These are phyloP conservation scores for Virgularia gustaviana DNA, from an alignment of 92 coral and sea anemone genomes.

Conservation along the genomic window DNA sequence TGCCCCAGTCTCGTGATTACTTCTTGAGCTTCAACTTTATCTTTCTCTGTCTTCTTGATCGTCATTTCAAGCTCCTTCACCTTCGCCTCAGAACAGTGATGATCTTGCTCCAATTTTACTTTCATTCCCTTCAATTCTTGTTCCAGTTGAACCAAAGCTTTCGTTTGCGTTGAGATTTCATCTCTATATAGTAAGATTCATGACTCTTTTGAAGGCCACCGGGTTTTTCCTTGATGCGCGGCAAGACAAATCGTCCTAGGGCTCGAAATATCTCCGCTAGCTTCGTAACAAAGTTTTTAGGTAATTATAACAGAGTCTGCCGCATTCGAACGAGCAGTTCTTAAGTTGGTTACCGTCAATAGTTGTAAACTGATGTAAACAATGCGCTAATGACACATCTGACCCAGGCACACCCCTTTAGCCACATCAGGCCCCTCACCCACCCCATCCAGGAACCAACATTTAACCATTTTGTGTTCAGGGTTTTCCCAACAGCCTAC, in stretches of 20 bases:
- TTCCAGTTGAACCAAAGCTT: conserved; percentile 57
- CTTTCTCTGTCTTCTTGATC: conserved; percentile 41
- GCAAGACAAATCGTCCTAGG: not conserved
- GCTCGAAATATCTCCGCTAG: not conserved
- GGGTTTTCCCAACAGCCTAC: too few species aligned
- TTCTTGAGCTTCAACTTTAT: conserved; percentile 39
- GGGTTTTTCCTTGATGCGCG: not conserved
- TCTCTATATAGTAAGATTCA: conserved; percentile 44
- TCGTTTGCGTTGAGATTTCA: conserved; percentile 62
- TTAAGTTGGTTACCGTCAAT: too few species aligned
- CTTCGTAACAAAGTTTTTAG: too few species aligned
- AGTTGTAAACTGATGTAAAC: too few species aligned
- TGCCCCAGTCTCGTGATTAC: conserved; percentile 40
- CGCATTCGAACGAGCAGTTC: too few species aligned
- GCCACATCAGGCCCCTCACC: too few species aligned
- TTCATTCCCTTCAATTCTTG: conserved; percentile 45
- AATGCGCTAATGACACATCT: too few species aligned
- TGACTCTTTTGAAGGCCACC: too few species aligned
- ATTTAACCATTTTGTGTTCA: too few species aligned
- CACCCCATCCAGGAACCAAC: too few species aligned
- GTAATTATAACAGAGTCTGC: too few species aligned
- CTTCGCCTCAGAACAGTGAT: conserved; percentile 45
- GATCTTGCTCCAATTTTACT: conserved; percentile 56
- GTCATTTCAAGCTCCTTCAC: conserved; percentile 52
- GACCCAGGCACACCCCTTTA: too few species aligned